phyloP scores from a whole-genome alignment of 1,140 invertebrate genomes.

The Thaumatotibia leucotreta region DNA sequence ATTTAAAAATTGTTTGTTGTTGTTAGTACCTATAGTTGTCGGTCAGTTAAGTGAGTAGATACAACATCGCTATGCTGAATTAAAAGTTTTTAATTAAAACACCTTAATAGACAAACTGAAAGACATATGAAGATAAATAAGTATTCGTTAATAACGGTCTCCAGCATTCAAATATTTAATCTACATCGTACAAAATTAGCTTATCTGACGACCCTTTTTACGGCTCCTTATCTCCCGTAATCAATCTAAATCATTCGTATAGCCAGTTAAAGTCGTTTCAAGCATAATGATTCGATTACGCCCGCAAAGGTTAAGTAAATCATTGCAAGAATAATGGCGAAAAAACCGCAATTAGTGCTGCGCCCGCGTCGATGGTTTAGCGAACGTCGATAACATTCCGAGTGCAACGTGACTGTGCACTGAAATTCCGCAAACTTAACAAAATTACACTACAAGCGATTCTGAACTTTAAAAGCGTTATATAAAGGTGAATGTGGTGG shows the following conservation, averaged over 20 bases:
- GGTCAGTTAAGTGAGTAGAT: too few relatives aligned
- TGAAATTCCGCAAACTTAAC: conserved; percentile 40
- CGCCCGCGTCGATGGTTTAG: conserved; percentile 62
- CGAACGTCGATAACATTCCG: conserved; percentile 69
- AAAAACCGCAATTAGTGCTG: conserved; percentile 71
- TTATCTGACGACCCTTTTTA: conserved; percentile 5
- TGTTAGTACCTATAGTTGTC: too few relatives aligned
- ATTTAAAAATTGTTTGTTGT: too few relatives aligned
- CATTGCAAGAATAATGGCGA: conserved; percentile 57
- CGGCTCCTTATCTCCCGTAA: conserved; percentile 35
- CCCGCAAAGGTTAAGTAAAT: conserved; percentile 58
- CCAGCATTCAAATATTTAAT: neutral
- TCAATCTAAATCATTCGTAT: conserved; percentile 61
- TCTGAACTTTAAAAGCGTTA: neutral
- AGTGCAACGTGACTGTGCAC: conserved; percentile 60
- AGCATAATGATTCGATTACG: conserved; percentile 60
- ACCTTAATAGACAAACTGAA: too few relatives aligned
- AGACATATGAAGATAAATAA: too few relatives aligned
- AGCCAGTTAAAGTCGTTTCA: conserved; percentile 53
- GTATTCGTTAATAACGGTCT: too few relatives aligned
- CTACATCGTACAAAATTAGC: too few relatives aligned
- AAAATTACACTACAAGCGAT: neutral
- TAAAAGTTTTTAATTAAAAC: too few relatives aligned
- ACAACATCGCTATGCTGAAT: too few relatives aligned
- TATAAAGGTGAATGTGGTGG: neutral